Evolutionary conservation across 2,888 invertebrate genomes (phyloP).

Genomic region (Stenodema calcarata): DNA sequence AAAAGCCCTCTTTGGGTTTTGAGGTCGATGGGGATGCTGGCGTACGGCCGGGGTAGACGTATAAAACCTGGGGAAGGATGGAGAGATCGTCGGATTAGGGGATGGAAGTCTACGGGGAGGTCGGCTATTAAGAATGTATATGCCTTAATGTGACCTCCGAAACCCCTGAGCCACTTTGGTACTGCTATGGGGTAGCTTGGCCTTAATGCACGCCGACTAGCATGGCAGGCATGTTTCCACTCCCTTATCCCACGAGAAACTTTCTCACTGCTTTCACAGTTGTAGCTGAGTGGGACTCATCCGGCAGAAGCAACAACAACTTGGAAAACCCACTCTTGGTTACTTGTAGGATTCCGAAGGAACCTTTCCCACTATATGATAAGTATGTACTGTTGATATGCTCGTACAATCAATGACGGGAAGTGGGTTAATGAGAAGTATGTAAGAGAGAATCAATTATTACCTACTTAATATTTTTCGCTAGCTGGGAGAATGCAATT

Average conservation of each 20-base stretch:
- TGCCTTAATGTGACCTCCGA: constrained; percentile 39
- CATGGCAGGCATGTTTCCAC: neutral
- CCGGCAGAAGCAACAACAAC: neutral
- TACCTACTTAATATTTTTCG: too few relatives aligned
- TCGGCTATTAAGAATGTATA: constrained; percentile 32
- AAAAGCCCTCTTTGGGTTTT: neutral
- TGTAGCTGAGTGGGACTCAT: neutral
- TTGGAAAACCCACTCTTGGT: neutral
- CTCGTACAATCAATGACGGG: too few relatives aligned
- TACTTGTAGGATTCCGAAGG: neutral
- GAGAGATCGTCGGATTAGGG: neutral
- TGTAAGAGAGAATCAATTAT: too few relatives aligned
- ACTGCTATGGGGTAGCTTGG: neutral
- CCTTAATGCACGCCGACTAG: constrained; percentile 18
- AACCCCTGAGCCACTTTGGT: constrained; percentile 36
- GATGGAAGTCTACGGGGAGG: neutral
- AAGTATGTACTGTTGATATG: too few relatives aligned
- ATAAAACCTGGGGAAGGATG: neutral
- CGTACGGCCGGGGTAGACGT: neutral
- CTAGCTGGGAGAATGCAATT: too few relatives aligned
- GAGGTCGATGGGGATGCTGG: neutral
- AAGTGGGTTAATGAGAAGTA: too few relatives aligned
- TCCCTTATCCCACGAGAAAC: neutral
- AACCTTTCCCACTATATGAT: too few relatives aligned
- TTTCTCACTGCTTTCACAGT: neutral